These are phyloP conservation scores for Rallus crepitans DNA, from an alignment of 2,797 vertebrate genomes.

Conservation along the genomic window DNA sequence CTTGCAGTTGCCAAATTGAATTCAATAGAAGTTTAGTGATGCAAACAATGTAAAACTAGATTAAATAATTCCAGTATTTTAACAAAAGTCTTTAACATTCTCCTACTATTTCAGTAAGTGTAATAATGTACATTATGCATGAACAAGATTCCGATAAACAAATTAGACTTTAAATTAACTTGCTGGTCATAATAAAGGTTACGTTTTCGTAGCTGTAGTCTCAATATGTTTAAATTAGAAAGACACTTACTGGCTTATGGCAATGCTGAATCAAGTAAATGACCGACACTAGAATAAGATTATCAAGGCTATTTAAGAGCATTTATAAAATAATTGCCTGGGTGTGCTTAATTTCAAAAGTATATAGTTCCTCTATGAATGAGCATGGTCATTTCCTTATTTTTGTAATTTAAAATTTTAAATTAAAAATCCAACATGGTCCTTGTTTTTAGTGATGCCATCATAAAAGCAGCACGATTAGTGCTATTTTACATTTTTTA, in stretches of 20 bases:
- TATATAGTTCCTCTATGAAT: not conserved
- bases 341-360: constrained; percentile 27
- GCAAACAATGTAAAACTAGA: not conserved
- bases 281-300: not conserved
- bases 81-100: not conserved
- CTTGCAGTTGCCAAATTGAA: not conserved
- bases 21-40: not conserved
- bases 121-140: constrained; percentile 25
- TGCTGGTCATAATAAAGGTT: not conserved
- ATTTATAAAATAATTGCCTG: constrained; percentile 35
- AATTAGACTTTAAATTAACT: not conserved
- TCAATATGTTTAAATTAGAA: constrained; percentile 34
- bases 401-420: not conserved
- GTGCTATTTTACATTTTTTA: constrained; percentile 11
- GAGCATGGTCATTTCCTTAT: not conserved
- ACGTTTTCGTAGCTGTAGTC: not conserved
- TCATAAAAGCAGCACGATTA: constrained; percentile 13
- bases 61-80: not conserved
- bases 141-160: constrained; percentile 6
- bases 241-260: not conserved
- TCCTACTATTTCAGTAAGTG: not conserved
- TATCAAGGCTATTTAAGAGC: not conserved
- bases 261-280: constrained; percentile 33
- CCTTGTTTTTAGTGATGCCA: not conserved
- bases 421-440: not conserved